These are phyloP conservation scores for Parauchenoglanis punctatus DNA, from an alignment of 2,797 vertebrate genomes.

Conservation along the genomic window DNA sequence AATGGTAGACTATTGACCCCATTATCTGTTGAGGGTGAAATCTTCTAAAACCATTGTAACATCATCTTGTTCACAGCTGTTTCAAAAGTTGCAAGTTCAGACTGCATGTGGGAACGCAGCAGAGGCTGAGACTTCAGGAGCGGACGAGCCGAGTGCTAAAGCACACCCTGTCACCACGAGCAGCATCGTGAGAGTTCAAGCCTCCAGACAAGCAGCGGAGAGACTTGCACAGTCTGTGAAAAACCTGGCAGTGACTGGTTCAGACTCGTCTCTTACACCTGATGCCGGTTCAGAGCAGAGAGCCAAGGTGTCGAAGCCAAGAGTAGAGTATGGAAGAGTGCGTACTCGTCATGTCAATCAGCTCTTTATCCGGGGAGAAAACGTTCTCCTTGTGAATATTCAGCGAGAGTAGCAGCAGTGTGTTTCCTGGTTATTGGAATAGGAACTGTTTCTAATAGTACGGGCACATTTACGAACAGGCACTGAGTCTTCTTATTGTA, in stretches of 20 bases:
- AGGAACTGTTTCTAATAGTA: not conserved
- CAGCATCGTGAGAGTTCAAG: not conserved
- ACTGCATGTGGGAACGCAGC: slow-evolving; percentile 53
- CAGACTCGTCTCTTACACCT: not conserved
- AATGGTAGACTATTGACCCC: not conserved
- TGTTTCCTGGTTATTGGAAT: not conserved
- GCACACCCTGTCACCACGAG: not conserved
- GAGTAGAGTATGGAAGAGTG: slow-evolving; percentile 86
- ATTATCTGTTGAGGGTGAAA: not conserved
- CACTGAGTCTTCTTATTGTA: slow-evolving; percentile 54
- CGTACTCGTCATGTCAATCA: slow-evolving; percentile 93
- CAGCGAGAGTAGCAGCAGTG: slow-evolving; percentile 13
- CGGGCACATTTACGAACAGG: not conserved
- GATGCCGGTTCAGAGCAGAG: slow-evolving; percentile 8
- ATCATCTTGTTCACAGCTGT: slow-evolving; percentile 76
- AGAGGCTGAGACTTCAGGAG: slow-evolving; percentile 10
- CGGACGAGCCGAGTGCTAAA: not conserved
- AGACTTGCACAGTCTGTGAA: not conserved
- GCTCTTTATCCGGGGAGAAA: slow-evolving; percentile 96
- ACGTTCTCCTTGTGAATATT: slow-evolving; percentile 88
- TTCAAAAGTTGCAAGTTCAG: slow-evolving; percentile 82
- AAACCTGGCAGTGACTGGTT: not conserved
- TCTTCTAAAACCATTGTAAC: not conserved
- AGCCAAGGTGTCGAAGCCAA: slow-evolving; percentile 59
- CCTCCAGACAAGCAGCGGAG: not conserved